These are phyloP conservation scores for Cataglyphis rosenhaueri DNA, from an alignment of 2,888 invertebrate species.

Conservation along the genomic window DNA sequence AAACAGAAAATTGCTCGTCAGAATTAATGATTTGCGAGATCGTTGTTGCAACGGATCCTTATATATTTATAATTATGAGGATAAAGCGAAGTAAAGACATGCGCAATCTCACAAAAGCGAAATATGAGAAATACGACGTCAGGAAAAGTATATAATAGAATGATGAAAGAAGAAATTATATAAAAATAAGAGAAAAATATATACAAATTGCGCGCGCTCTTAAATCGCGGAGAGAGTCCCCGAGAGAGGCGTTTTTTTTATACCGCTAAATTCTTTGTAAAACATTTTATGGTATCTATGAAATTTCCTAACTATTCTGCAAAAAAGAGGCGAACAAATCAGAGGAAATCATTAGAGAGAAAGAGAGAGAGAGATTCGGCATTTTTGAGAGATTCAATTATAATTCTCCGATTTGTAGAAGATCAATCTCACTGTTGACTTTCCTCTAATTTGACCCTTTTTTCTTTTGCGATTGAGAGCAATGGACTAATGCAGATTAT, in stretches of 20 bases:
- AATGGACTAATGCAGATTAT: constrained; percentile 13
- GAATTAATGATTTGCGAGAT: constrained; percentile 13
- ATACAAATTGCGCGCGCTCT: constrained; percentile 20
- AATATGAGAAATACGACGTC: constrained; percentile 41
- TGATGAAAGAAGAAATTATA: constrained; percentile 27
- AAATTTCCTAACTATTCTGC: constrained; percentile 18
- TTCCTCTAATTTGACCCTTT: constrained; percentile 9
- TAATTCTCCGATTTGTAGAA: neutral
- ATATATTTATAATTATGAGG: constrained; percentile 40
- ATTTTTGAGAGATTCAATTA: constrained; percentile 1
- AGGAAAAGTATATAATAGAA: constrained; percentile 22
- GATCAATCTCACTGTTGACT: neutral
- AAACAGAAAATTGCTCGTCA: neutral
- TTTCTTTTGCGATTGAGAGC: neutral
- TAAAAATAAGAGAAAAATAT: constrained; percentile 25
- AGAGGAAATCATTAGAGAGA: neutral
- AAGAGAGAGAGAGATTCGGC: neutral
- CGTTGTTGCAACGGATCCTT: constrained; percentile 20
- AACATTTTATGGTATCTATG: constrained; percentile 28
- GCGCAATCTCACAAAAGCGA: constrained; percentile 30
- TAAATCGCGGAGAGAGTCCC: constrained; percentile 7
- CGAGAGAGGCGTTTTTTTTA: constrained; percentile 11
- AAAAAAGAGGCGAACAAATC: neutral
- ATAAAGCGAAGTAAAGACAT: constrained; percentile 44
- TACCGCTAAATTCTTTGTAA: constrained; percentile 33